Conservation (phyloP, 2,797 vertebrate genomes). For the Nannoperca obscura region DNA sequence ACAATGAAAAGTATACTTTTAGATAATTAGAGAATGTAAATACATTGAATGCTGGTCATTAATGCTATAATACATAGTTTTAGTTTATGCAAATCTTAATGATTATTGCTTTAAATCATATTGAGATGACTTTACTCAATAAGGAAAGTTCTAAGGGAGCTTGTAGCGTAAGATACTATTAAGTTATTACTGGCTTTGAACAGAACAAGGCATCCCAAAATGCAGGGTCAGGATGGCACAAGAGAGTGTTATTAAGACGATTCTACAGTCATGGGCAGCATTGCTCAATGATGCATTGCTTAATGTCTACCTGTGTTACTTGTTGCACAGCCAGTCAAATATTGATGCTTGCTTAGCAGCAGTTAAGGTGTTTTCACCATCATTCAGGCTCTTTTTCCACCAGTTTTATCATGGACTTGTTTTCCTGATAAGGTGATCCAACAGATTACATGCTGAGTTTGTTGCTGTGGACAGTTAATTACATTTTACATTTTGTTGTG, state of each 20-base stretch:
- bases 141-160: background rate
- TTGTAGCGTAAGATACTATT: background rate
- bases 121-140: background rate
- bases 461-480: background rate
- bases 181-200: background rate
- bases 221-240: background rate
- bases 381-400: background rate
- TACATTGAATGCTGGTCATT: background rate
- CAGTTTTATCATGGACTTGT: background rate
- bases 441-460: conserved; percentile 9
- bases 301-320: background rate
- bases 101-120: background rate
- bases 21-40: background rate
- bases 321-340: background rate
- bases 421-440: conserved; percentile 17
- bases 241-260: background rate
- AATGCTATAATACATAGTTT: background rate
- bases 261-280: background rate
- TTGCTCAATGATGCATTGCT: background rate
- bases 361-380: background rate
- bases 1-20: background rate
- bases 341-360: background rate
- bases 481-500: background rate
- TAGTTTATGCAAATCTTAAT: background rate
- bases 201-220: background rate